These are phyloP conservation scores for Leptinotarsa tumamoca DNA, from an alignment of 2,888 invertebrate genomes.

Conservation along the genomic window DNA sequence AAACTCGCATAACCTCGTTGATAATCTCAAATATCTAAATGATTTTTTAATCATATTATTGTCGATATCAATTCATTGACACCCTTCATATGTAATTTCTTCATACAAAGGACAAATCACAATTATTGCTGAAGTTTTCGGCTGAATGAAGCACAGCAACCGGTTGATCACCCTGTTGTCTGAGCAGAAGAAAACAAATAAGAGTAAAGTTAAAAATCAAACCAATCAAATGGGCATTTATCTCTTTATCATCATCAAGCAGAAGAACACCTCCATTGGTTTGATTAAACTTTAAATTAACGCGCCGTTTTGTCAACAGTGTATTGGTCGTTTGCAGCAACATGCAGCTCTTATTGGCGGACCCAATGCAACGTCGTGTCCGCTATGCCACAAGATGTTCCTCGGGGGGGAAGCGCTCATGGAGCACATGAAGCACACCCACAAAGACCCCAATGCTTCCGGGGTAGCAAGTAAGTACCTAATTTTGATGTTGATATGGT, in stretches of 20 bases:
- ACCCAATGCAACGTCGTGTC: constrained; percentile 91
- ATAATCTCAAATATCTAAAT: not conserved
- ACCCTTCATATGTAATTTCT: constrained; percentile 5
- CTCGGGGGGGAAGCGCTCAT: constrained; percentile 92
- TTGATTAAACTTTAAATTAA: constrained; percentile 60
- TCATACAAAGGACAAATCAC: constrained; percentile 9
- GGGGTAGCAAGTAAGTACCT: constrained; percentile 88
- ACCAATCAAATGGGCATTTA: constrained; percentile 46
- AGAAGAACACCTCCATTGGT: constrained; percentile 55
- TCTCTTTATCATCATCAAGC: constrained; percentile 38
- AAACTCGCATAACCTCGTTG: too few relatives aligned
- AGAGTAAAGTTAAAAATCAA: constrained; percentile 51
- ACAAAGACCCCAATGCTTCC: constrained; percentile 91
- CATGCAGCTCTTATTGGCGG: constrained; percentile 94
- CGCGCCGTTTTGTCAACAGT: constrained; percentile 77
- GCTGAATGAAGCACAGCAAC: constrained; percentile 8
- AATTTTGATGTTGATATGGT: constrained; percentile 45
- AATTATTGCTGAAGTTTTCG: not conserved
- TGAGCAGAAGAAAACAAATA: constrained; percentile 23
- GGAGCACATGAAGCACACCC: constrained; percentile 96
- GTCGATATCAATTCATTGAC: constrained; percentile 5
- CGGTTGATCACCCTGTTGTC: not conserved
- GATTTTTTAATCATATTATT: not conserved
- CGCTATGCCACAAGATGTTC: constrained; percentile 94
- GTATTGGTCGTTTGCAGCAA: constrained; percentile 95